Conservation (phyloP, 2,888 invertebrate species). For the Cynaeus angustus region DNA sequence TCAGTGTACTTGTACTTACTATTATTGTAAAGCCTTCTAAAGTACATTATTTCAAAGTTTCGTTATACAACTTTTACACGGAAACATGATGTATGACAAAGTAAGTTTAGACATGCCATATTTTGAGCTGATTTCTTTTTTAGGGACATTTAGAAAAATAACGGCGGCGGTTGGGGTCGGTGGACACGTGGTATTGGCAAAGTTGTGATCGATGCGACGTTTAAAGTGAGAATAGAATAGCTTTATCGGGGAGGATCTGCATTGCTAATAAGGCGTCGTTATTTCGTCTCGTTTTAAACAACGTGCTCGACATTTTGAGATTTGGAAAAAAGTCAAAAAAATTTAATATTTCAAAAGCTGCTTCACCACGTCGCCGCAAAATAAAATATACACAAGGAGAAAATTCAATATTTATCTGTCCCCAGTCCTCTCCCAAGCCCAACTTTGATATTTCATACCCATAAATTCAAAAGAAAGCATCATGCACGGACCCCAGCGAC, state of each 20-base stretch:
- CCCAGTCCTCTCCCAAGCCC: conserved; percentile 17
- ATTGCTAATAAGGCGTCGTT: too few relatives aligned
- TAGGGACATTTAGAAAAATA: conserved; percentile 23
- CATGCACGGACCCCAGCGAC: conserved; percentile 30
- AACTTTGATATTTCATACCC: conserved; percentile 42
- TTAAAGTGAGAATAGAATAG: conserved; percentile 1
- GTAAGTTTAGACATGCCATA: conserved; percentile 43
- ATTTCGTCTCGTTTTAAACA: too few relatives aligned
- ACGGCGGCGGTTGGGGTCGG: conserved; percentile 3
- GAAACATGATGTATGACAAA: conserved; percentile 44
- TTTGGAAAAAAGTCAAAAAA: too few relatives aligned
- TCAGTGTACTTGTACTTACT: conserved; percentile 26
- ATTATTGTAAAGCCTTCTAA: conserved; percentile 24
- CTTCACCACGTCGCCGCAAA: conserved; percentile 1
- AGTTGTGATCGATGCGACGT: conserved; percentile 20
- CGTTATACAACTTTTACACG: conserved; percentile 41
- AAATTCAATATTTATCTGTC: conserved; percentile 45
- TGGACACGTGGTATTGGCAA: conserved; percentile 18
- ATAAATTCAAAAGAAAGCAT: conserved; percentile 46
- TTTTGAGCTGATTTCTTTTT: conserved; percentile 36
- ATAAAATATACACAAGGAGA: conserved; percentile 27
- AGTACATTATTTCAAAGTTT: conserved; percentile 34
- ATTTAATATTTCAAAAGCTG: too few relatives aligned
- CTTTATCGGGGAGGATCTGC: not conserved
- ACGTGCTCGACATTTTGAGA: too few relatives aligned